Percentiles rank a stretch among this genome's conserved stretches.
Conservation (phyloP, 1,140 invertebrate species). For the Anastatus disparis region DNA sequence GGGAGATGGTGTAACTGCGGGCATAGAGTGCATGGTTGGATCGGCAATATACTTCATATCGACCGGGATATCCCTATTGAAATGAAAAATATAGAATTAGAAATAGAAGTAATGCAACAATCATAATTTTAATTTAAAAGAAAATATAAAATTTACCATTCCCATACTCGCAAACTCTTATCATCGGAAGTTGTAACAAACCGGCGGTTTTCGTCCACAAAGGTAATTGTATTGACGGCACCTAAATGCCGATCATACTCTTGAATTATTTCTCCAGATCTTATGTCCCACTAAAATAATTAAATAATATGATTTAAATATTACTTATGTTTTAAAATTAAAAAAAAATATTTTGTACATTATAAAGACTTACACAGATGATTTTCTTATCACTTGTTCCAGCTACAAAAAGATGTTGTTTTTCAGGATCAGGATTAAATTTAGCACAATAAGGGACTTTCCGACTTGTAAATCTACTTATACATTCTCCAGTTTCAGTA, state of each 20-base stretch:
- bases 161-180: slow-evolving; percentile 98
- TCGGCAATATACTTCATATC: slow-evolving; percentile 99
- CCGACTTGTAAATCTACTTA: slow-evolving; percentile 91
- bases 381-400: slow-evolving; percentile 99
- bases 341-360: no score
- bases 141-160: slow-evolving; percentile 79
- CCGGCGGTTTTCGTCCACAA: slow-evolving; percentile 97
- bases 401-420: slow-evolving; percentile 97
- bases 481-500: slow-evolving; percentile 94
- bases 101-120: slow-evolving; percentile 7
- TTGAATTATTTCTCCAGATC: slow-evolving; percentile 95
- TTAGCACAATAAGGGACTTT: slow-evolving; percentile 98
- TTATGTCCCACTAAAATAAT: slow-evolving; percentile 88
- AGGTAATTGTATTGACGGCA: slow-evolving; percentile 98
- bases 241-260: slow-evolving; percentile 99
- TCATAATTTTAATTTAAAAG: slow-evolving; percentile 22
- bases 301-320: slow-evolving; percentile 28
- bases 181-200: slow-evolving; percentile 99
- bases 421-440: slow-evolving; percentile 97
- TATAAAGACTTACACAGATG: slow-evolving; percentile 85
- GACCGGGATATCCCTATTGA: slow-evolving; percentile 93
- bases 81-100: slow-evolving; percentile 35
- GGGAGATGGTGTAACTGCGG: slow-evolving; percentile 91
- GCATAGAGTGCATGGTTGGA: slow-evolving; percentile 99
- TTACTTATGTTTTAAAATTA: slow-evolving; percentile 11